These are phyloP conservation scores for Crypturellus undulatus DNA, from an alignment of 2,113 vertebrate species.

Conservation along the genomic window DNA sequence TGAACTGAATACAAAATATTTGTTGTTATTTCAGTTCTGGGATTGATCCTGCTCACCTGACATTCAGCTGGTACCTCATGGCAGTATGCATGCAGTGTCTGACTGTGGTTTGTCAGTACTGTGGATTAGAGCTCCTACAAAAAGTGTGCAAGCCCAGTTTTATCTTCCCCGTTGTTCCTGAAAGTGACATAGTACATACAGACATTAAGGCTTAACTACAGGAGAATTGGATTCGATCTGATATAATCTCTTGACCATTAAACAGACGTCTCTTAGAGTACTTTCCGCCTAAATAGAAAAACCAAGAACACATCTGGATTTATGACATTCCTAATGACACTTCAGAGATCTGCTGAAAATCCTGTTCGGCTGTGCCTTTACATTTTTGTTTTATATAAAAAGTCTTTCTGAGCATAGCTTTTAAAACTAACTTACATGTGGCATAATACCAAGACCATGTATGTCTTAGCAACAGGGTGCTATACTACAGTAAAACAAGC, in stretches of 20 bases:
- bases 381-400: not conserved
- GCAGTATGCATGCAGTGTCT: not conserved
- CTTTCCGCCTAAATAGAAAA: not conserved
- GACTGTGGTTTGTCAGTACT: not conserved
- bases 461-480: not conserved
- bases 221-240: not conserved
- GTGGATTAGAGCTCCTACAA: not conserved
- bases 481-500: not conserved
- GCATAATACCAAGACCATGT: not conserved
- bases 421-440: not conserved
- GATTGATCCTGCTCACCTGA: not conserved
- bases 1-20: slow-evolving; percentile 16
- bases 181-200: not conserved
- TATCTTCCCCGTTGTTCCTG: not conserved
- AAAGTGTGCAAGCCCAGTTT: not conserved
- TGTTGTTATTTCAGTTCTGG: slow-evolving; percentile 29
- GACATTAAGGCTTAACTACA: not conserved
- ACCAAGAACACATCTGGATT: not conserved
- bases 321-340: not conserved
- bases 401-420: not conserved
- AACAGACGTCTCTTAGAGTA: not conserved
- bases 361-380: not conserved
- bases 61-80: not conserved
- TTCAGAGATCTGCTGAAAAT: not conserved
- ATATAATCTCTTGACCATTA: not conserved